These are phyloP conservation scores for Hypotaenidia okinawae DNA, from an alignment of 2,797 vertebrate genomes.

Conservation along the genomic window DNA sequence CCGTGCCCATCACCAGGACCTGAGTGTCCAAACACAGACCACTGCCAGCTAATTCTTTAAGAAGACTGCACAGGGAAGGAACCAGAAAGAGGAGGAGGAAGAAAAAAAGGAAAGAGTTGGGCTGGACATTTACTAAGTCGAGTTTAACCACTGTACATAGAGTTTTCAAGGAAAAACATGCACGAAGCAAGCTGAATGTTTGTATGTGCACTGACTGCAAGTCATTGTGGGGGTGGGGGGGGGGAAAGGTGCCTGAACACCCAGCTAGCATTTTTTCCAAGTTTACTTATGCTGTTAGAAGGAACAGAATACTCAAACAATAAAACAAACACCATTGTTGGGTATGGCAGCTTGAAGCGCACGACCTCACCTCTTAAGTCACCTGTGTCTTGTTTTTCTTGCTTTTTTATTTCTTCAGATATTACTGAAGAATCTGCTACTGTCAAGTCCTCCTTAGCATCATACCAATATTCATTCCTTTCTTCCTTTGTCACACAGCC, in stretches of 20 bases:
- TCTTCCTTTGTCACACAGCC: slow-evolving; percentile 31
- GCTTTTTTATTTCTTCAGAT: neutral
- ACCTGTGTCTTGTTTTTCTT: neutral
- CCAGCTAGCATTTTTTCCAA: neutral
- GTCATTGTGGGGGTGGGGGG: neutral
- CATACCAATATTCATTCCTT: slow-evolving; percentile 74
- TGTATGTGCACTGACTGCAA: neutral
- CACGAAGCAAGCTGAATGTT: neutral
- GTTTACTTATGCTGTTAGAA: neutral
- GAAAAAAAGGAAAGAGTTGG: neutral
- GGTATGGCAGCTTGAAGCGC: neutral
- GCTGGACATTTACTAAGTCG: neutral
- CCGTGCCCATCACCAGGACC: too few species aligned
- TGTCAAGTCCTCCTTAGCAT: slow-evolving; percentile 70
- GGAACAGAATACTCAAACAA: neutral
- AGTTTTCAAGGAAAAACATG: neutral
- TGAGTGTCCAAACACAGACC: too few species aligned
- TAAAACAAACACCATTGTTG: neutral
- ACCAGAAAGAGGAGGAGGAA: neutral
- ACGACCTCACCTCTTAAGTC: neutral
- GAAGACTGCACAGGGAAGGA: neutral
- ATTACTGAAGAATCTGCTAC: slow-evolving; percentile 1
- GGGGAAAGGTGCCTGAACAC: neutral
- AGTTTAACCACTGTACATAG: neutral
- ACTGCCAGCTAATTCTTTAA: neutral